Percentiles rank a stretch among this genome's conserved stretches.
Evolutionary conservation across 2,113 vertebrate species (phyloP).

Genomic region (Otus sunia): DNA sequence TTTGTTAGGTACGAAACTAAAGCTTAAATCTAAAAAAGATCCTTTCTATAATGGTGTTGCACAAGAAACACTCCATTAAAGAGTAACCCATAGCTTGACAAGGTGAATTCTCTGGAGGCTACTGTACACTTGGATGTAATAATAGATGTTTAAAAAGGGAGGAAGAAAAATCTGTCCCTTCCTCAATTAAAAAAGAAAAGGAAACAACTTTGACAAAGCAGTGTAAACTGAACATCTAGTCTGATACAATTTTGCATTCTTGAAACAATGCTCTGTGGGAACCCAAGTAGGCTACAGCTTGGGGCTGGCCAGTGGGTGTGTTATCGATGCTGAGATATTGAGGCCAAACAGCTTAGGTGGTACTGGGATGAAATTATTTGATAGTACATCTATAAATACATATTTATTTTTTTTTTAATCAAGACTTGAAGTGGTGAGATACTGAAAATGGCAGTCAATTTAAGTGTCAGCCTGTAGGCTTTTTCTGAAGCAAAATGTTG

Average conservation of each 20-base stretch:
- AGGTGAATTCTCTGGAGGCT: neutral
- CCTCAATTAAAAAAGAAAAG: neutral
- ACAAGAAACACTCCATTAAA: neutral
- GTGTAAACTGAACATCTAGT: neutral
- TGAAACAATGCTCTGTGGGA: neutral
- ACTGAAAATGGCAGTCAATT: neutral
- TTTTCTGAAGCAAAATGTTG: neutral
- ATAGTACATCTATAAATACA: neutral
- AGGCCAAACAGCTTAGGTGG: neutral
- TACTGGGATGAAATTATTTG: neutral
- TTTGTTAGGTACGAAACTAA: neutral
- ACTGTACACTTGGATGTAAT: neutral
- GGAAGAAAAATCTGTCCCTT: neutral
- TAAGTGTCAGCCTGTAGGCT: neutral
- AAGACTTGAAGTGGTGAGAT: neutral
- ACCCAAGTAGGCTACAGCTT: neutral
- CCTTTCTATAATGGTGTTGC: neutral
- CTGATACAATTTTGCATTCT: neutral
- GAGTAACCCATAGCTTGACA: neutral
- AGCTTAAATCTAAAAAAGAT: neutral
- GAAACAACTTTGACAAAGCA: neutral
- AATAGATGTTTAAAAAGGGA: neutral
- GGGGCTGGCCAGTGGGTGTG: neutral
- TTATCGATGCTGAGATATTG: neutral
- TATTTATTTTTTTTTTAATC: neutral